Evolutionary conservation across 1,140 invertebrate species (phyloP).

Genomic region (Camponotus pennsylvanicus): DNA sequence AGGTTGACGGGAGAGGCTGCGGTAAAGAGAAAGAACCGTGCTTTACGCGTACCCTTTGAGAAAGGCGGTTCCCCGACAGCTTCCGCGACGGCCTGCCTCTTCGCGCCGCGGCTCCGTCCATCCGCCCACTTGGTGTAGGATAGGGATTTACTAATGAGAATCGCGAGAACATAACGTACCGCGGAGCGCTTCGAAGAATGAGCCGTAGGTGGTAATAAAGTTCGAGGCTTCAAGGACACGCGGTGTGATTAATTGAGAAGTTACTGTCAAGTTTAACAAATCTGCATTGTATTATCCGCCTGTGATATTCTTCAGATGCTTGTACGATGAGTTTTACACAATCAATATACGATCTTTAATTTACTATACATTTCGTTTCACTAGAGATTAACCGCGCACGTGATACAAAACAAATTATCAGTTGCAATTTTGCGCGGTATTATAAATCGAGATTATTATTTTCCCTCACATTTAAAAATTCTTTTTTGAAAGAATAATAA

Average conservation of each 20-base stretch:
- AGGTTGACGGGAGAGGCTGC: slow-evolving; percentile 38
- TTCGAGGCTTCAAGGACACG: slow-evolving; percentile 39
- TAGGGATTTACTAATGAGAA: slow-evolving; percentile 66
- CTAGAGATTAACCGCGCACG: not conserved
- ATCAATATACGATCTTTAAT: not conserved
- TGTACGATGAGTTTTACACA: not conserved
- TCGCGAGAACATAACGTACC: slow-evolving; percentile 15
- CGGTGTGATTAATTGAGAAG: slow-evolving; percentile 53
- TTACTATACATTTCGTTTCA: not conserved
- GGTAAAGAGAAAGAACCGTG: slow-evolving; percentile 15
- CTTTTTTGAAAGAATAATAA: not conserved
- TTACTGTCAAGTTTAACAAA: slow-evolving; percentile 47
- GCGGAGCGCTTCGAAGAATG: slow-evolving; percentile 10
- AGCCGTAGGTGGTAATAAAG: slow-evolving; percentile 50
- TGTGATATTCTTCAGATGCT: not conserved
- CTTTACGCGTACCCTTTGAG: slow-evolving; percentile 35
- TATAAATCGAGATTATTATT: not conserved
- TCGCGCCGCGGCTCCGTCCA: slow-evolving; percentile 41
- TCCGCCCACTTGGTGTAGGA: slow-evolving; percentile 51
- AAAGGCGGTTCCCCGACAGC: slow-evolving; percentile 46
- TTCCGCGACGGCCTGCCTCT: slow-evolving; percentile 61
- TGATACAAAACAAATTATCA: not conserved
- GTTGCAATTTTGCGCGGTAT: not conserved
- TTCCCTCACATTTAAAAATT: not conserved
- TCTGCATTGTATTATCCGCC: slow-evolving; percentile 16